Conservation (phyloP, 2,113 vertebrate genomes). For the Saimiri boliviensis region DNA sequence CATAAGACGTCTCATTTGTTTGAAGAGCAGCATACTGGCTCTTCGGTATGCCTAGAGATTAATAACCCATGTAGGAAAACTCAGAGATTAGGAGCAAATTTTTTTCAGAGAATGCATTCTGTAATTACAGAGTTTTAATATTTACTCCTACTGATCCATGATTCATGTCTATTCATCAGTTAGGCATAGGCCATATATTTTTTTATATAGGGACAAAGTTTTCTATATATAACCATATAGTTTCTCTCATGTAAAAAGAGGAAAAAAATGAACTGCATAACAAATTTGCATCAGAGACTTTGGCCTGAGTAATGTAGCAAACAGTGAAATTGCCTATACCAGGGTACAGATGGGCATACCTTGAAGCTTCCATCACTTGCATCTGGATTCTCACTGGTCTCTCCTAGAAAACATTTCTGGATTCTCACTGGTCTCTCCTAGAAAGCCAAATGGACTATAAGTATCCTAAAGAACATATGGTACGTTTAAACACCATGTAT, state of each 20-base stretch:
- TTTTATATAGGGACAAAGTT: accelerated
- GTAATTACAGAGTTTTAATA: neutral
- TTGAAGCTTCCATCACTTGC: neutral
- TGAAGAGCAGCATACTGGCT: accelerated
- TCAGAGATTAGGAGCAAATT: neutral
- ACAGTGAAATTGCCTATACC: conserved; percentile 24
- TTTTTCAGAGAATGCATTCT: neutral
- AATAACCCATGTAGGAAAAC: neutral
- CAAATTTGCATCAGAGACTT: neutral
- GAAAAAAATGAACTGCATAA: neutral
- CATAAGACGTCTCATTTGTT: no score
- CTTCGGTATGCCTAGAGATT: neutral
- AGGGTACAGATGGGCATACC: neutral
- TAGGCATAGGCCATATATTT: accelerated
- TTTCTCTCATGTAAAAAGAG: neutral
- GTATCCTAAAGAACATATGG: no score
- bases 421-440: no score
- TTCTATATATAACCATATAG: no score
- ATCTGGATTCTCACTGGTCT: no score
- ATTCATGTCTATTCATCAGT: neutral
- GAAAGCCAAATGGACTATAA: no score
- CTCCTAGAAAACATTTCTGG: no score
- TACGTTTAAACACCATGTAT: no score
- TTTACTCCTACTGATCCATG: neutral
- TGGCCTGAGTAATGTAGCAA: neutral